phyloP scores from a whole-genome alignment of 2,888 invertebrate genomes.

The Macrostomum cliftonense region DNA sequence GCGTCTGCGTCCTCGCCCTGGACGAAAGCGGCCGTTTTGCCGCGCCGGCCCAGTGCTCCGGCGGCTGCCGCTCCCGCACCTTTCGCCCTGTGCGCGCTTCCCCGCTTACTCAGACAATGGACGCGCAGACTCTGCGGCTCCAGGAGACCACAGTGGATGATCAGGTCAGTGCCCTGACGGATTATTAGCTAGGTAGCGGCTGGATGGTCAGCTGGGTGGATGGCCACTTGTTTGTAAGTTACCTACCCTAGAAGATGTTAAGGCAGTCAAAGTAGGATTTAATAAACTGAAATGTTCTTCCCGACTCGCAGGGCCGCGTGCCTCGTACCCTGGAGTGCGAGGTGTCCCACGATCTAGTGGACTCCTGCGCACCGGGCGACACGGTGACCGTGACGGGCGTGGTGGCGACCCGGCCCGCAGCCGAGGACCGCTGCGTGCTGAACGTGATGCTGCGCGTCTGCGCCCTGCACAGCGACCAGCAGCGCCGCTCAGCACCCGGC shows the following conservation, averaged over 20 bases:
- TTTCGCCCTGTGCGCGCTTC: slow-evolving; percentile 34
- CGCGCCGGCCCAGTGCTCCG: slow-evolving; percentile 21
- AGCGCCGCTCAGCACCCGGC: too few relatives aligned
- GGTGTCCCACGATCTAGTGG: slow-evolving; percentile 60
- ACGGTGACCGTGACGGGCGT: slow-evolving; percentile 67
- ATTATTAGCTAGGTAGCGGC: too few relatives aligned
- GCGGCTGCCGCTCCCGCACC: slow-evolving; percentile 27
- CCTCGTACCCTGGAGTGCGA: slow-evolving; percentile 60
- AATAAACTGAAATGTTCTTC: too few relatives aligned
- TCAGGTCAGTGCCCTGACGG: too few relatives aligned
- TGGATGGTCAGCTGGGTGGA: too few relatives aligned
- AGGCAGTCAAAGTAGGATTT: too few relatives aligned
- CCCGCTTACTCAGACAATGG: slow-evolving; percentile 51
- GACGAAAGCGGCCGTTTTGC: background rate
- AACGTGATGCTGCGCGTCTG: too few relatives aligned
- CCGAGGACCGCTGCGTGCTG: slow-evolving; percentile 3
- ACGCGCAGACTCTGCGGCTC: slow-evolving; percentile 45
- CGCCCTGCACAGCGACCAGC: too few relatives aligned
- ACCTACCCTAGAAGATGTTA: too few relatives aligned
- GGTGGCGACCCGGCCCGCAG: slow-evolving; percentile 47
- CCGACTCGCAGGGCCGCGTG: too few relatives aligned
- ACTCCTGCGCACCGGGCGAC: slow-evolving; percentile 66
- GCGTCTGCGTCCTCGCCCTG: slow-evolving; percentile 44
- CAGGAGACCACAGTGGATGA: background rate
- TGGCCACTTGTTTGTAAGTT: too few relatives aligned